These are phyloP conservation scores for Eciton burchellii DNA, from an alignment of 1,140 invertebrate genomes.

Conservation along the genomic window DNA sequence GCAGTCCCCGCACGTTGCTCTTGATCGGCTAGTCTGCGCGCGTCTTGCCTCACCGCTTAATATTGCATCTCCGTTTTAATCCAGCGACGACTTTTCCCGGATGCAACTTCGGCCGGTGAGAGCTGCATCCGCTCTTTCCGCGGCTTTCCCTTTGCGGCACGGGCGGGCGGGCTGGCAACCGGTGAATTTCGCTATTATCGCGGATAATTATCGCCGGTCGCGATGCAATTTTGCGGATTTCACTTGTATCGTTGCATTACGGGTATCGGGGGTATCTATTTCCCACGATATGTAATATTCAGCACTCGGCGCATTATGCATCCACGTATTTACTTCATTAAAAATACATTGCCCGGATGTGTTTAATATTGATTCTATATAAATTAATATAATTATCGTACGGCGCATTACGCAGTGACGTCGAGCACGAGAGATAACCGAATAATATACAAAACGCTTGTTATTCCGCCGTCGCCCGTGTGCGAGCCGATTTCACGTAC, in stretches of 20 bases:
- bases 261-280: constrained; percentile 59
- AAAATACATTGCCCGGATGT: constrained; percentile 55
- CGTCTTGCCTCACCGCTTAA: neutral
- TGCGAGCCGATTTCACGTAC: constrained; percentile 22
- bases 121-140: neutral
- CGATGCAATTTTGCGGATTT: constrained; percentile 45
- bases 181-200: constrained; percentile 45
- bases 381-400: constrained; percentile 62
- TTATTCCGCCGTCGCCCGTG: constrained; percentile 35
- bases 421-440: constrained; percentile 49
- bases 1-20: neutral
- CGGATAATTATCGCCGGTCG: constrained; percentile 48
- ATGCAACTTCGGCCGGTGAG: neutral
- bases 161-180: constrained; percentile 30
- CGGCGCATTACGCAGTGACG: constrained; percentile 46
- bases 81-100: neutral
- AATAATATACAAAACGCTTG: constrained; percentile 51
- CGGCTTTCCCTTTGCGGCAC: neutral
- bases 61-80: neutral
- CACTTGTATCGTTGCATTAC: constrained; percentile 47
- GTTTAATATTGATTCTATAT: constrained; percentile 61
- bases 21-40: neutral
- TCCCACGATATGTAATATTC: constrained; percentile 59
- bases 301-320: constrained; percentile 12
- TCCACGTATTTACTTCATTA: constrained; percentile 35